Evolutionary conservation across 1,140 invertebrate species (phyloP).

Genomic region (Lutraria rhynchaena): DNA sequence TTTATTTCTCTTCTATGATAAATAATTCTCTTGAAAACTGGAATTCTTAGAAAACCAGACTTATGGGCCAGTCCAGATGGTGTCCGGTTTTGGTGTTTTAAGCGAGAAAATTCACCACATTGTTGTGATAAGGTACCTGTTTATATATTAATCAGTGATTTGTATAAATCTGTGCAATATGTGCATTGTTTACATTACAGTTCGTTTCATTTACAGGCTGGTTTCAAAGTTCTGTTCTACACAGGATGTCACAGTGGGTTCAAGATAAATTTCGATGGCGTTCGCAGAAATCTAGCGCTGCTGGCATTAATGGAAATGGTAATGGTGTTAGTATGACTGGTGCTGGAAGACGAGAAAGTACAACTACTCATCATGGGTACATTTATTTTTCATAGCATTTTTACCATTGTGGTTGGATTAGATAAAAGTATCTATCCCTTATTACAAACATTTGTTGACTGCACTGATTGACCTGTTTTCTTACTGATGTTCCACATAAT

Average conservation of each 20-base stretch:
- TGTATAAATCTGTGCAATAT: neutral
- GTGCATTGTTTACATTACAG: neutral
- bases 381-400: neutral
- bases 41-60: no score
- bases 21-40: no score
- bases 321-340: neutral
- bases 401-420: no score
- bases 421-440: no score
- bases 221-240: conserved; percentile 17
- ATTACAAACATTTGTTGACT: no score
- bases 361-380: conserved; percentile 23
- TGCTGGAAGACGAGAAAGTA: neutral
- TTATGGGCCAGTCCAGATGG: neutral
- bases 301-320: conserved; percentile 19
- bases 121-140: neutral
- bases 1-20: no score
- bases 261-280: conserved; percentile 42
- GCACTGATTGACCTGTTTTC: no score
- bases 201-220: neutral
- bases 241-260: conserved; percentile 53
- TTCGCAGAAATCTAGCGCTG: conserved; percentile 8
- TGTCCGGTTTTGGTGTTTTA: neutral
- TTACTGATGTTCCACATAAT: no score
- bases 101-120: neutral
- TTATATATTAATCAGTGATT: neutral